phyloP scores from a whole-genome alignment of 2,888 invertebrate species.

The Pardosa pseudoannulata region DNA sequence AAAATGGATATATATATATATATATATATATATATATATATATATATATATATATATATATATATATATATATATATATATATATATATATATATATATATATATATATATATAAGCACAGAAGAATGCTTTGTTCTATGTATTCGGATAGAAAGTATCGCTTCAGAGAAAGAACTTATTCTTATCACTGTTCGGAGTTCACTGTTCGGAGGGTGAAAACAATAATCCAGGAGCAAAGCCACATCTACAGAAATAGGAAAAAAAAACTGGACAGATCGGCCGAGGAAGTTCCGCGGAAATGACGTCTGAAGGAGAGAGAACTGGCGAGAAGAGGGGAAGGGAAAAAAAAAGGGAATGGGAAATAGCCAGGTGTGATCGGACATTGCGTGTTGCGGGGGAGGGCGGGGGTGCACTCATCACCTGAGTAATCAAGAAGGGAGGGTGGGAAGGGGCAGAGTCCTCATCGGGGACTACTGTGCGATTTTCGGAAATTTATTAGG shows the following conservation, averaged over 20 bases:
- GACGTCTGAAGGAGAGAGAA: background rate
- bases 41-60: too few species aligned
- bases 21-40: too few species aligned
- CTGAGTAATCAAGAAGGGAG: conserved; percentile 61
- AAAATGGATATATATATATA: too few species aligned
- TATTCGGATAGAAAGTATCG: too few species aligned
- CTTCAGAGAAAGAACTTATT: too few species aligned
- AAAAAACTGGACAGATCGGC: background rate
- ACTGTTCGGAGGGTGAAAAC: too few species aligned
- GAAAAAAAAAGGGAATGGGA: conserved; percentile 44
- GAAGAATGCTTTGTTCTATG: too few species aligned
- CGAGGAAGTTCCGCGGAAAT: background rate
- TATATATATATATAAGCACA: too few species aligned
- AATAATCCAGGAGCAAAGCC: background rate
- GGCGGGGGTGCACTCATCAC: conserved; percentile 58
- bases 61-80: too few species aligned
- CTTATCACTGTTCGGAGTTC: too few species aligned
- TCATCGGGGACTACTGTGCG: background rate
- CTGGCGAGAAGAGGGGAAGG: background rate
- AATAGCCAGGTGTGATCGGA: conserved; percentile 48
- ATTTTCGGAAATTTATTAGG: background rate
- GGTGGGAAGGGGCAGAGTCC: background rate
- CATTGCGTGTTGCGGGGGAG: conserved; percentile 59
- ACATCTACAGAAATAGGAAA: background rate
- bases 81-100: too few species aligned